Conservation (phyloP, 1,140 invertebrate species). For the Helicoverpa armigera region DNA sequence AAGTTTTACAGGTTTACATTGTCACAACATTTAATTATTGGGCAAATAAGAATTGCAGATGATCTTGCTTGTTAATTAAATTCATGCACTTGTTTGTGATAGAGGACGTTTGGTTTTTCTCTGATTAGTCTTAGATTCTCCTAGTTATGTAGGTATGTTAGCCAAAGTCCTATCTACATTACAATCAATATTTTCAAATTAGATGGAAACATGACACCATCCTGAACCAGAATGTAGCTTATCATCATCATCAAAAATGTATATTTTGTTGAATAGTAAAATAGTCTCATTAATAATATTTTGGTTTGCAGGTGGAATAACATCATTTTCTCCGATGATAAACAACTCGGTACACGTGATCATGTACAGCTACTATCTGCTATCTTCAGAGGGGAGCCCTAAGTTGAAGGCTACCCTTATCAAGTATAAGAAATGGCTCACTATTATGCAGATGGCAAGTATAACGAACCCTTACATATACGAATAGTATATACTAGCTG, state of each 20-base stretch:
- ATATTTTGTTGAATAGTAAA: neutral
- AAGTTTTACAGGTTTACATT: slow-evolving; percentile 7
- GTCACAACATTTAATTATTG: neutral
- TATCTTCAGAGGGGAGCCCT: slow-evolving; percentile 75
- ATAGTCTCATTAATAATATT: neutral
- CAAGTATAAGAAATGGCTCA: slow-evolving; percentile 82
- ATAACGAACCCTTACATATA: neutral
- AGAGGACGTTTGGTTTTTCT: too few relatives aligned
- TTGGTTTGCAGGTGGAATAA: slow-evolving; percentile 71
- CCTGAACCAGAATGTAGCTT: too few relatives aligned
- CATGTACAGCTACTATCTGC: slow-evolving; percentile 79
- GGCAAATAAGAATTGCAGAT: too few relatives aligned
- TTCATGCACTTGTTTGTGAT: too few relatives aligned
- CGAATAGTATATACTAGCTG: neutral
- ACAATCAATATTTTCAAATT: too few relatives aligned
- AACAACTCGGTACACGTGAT: slow-evolving; percentile 78
- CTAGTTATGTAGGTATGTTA: too few relatives aligned
- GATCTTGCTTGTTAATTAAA: too few relatives aligned
- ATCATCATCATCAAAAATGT: too few relatives aligned
- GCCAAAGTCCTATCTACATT: too few relatives aligned
- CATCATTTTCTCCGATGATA: slow-evolving; percentile 75
- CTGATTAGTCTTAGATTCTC: too few relatives aligned
- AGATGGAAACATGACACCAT: too few relatives aligned
- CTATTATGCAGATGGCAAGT: slow-evolving; percentile 74
- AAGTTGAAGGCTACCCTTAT: slow-evolving; percentile 63